phyloP scores from a whole-genome alignment of 2,797 vertebrate species.

The Acipenser transmontanus region DNA sequence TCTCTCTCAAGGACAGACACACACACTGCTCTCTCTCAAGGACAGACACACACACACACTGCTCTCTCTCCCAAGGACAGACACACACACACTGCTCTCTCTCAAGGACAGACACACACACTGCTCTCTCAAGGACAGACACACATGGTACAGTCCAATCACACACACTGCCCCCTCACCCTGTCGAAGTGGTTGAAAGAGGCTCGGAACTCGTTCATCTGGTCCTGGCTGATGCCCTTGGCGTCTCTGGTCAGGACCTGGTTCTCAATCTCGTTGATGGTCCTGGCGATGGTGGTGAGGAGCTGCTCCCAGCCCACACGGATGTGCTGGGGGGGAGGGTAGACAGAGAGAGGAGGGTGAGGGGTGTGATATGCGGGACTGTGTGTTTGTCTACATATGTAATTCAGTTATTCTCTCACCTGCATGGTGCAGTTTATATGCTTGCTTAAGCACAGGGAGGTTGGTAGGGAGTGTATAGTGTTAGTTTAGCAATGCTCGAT shows the following conservation, averaged over 20 bases:
- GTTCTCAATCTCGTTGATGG: constrained; percentile 96
- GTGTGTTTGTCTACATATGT: no score
- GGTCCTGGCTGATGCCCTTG: constrained; percentile 96
- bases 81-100: constrained; percentile 15
- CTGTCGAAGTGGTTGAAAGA: constrained; percentile 98
- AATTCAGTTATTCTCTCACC: no score
- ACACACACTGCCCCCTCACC: constrained; percentile 57
- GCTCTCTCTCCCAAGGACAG: not conserved
- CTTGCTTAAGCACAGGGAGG: no score
- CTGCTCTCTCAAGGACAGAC: no score
- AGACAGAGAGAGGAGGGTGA: not conserved
- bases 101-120: not conserved
- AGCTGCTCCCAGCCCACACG: constrained; percentile 97
- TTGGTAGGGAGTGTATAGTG: no score
- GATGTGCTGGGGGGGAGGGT: constrained; percentile 70
- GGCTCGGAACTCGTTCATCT: constrained; percentile 93
- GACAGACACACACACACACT: constrained; percentile 21
- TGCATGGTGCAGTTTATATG: no score
- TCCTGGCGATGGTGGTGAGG: constrained; percentile 92
- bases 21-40: not conserved
- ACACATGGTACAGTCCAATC: not conserved
- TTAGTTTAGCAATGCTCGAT: no score
- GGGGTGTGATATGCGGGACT: not conserved
- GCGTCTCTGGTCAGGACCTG: constrained; percentile 93
- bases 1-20: no score